Base-by-base conservation (phyloP, 2,113 vertebrate species). In the Galemys pyrenaicus region DNA sequence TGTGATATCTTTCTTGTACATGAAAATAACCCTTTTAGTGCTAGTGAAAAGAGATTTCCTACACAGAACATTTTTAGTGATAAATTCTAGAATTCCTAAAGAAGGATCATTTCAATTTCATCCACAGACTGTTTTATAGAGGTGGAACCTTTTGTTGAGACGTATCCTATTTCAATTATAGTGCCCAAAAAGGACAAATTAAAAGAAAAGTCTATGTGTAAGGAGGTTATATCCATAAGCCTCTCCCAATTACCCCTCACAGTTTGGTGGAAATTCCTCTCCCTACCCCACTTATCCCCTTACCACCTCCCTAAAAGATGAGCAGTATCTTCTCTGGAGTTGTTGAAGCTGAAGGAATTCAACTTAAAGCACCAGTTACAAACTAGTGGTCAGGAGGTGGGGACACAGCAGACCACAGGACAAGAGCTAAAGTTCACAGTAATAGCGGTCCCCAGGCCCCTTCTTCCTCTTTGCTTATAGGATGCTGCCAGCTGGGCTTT, bases 1-100 rank as follows among this genome's bases (percentile, higher is more conserved):
- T 58, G 2, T 20, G 41, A 9, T 79, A 91, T 60, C 30, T 91
- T 41, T 92, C 58, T 58, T 85, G 85, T 56, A 78, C 24, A 79
- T 51, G 35, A 94, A 96, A 93, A 54, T 79, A 93, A 78, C 30
- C 26, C 37, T 83, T 71, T 62, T 24, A 46, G 82, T 68, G 32
- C 30, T 35, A 80, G 4, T 41, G 58, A 60, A 86, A 77, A 80
- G 15, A 68, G 44, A 58, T 35, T 60, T 64, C 37, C 17, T 95
- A 1, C 2, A 68, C 4, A 87, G 41, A 80, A 41, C 46, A 32
- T 67, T 87, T 92, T 83, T 41, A 64, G 46, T 39, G 16, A 70
- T 74, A 11, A 11, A 22, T 32, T 93, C 37, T 79, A 74, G 28
- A 75, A 49, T 60, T 60, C 19, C 37, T 75, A 41, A 88, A 86